These are phyloP conservation scores for Metalampra italica DNA, from an alignment of 2,888 invertebrate species.

Conservation along the genomic window DNA sequence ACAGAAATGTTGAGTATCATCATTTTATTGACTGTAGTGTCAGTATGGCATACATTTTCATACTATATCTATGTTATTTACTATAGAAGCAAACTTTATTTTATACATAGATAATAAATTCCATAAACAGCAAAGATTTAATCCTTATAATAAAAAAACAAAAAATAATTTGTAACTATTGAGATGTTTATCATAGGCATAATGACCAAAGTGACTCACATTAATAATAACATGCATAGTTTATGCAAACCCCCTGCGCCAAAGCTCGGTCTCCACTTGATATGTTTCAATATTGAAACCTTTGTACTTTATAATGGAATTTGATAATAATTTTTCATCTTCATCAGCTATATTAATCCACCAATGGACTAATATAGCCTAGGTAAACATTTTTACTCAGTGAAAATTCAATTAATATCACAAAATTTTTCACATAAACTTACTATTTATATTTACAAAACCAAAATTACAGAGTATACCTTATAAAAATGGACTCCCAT, in stretches of 20 bases:
- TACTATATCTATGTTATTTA: slow-evolving; percentile 27
- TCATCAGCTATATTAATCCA: no score
- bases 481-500: no score
- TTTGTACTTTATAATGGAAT: slow-evolving; percentile 39
- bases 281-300: slow-evolving; percentile 38
- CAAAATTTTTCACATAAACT: not conserved
- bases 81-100: slow-evolving; percentile 14
- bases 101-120: slow-evolving; percentile 1
- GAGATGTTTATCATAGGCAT: no score
- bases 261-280: slow-evolving; percentile 32
- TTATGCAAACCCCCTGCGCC: slow-evolving; percentile 1
- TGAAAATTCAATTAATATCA: not conserved
- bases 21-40: slow-evolving; percentile 44
- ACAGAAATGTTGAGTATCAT: slow-evolving; percentile 19
- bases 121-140: slow-evolving; percentile 12
- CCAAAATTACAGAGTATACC: not conserved
- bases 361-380: no score
- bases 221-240: no score
- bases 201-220: no score
- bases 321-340: not conserved
- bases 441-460: not conserved
- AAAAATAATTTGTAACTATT: not conserved
- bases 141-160: not conserved
- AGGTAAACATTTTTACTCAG: not conserved
- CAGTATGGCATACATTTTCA: slow-evolving; percentile 47